Evolutionary conservation across 2,797 vertebrate genomes (phyloP).

Genomic region (Bradypodion ventrale): DNA sequence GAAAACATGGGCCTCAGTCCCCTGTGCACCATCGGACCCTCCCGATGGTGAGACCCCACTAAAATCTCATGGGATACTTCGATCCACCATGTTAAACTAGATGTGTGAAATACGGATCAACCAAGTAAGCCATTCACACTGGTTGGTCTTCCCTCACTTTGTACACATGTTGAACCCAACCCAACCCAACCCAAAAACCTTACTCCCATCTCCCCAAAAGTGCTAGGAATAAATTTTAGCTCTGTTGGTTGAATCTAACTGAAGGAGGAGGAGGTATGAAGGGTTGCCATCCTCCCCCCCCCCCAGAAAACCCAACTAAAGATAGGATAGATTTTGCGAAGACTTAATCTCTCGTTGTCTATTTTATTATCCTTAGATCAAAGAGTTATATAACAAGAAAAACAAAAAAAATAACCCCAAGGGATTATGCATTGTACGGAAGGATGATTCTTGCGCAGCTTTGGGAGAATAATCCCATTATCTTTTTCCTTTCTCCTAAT

Average conservation of each 20-base stretch:
- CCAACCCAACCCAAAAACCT: too few relatives aligned
- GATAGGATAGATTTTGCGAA: not conserved
- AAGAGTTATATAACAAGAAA: not conserved
- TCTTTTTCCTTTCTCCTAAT: too few relatives aligned
- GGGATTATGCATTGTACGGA: slow-evolving; percentile 14
- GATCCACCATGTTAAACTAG: too few relatives aligned
- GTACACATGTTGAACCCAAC: not conserved
- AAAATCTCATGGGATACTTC: too few relatives aligned
- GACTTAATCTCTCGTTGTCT: not conserved
- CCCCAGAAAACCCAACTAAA: not conserved
- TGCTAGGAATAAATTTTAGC: not conserved
- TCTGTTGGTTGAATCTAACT: not conserved
- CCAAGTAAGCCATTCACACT: not conserved
- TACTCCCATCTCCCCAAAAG: too few relatives aligned
- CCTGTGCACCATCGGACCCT: too few relatives aligned
- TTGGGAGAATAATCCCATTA: slow-evolving; percentile 3
- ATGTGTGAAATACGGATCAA: too few relatives aligned
- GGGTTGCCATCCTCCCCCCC: not conserved
- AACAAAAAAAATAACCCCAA: not conserved
- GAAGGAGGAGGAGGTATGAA: not conserved
- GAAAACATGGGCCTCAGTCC: too few relatives aligned
- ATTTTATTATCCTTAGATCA: slow-evolving; percentile 6
- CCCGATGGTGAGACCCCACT: too few relatives aligned
- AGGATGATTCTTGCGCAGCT: not conserved
- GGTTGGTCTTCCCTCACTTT: not conserved